A percentile compares a stretch with the other conserved stretches of the same genome.
phyloP scores from a whole-genome alignment of 1,140 invertebrate genomes.

The Holotrichia oblita region DNA sequence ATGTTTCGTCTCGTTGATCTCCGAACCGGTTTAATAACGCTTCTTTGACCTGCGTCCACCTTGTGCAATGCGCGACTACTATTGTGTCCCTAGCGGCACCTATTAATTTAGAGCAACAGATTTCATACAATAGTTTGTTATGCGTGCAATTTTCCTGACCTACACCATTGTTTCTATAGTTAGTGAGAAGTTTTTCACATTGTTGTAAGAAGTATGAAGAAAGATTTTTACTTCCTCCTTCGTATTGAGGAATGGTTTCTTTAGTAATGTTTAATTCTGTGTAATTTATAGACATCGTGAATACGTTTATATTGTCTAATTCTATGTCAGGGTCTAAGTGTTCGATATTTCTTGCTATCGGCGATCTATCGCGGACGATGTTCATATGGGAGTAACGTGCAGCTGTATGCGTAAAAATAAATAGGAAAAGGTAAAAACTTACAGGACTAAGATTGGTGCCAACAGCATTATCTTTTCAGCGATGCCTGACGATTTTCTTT shows the following conservation, averaged over 20 bases:
- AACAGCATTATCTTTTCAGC: too few species aligned
- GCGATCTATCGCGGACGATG: too few species aligned
- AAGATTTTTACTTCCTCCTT: constrained; percentile 8
- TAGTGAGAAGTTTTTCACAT: constrained; percentile 39
- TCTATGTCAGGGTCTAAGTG: too few species aligned
- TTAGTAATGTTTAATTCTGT: constrained; percentile 36
- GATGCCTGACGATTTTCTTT: too few species aligned
- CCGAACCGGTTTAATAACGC: constrained; percentile 43
- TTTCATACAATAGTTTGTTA: constrained; percentile 41
- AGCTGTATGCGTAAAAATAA: too few species aligned
- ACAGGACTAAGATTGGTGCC: too few species aligned
- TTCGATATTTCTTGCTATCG: too few species aligned
- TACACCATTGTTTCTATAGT: constrained; percentile 11
- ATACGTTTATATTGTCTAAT: too few species aligned
- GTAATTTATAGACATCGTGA: too few species aligned
- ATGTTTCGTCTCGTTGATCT: constrained; percentile 45
- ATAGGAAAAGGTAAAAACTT: too few species aligned
- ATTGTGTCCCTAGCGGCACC: constrained; percentile 43
- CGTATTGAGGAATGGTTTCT: constrained; percentile 30
- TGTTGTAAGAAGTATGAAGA: too few species aligned
- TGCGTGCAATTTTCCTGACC: constrained; percentile 40
- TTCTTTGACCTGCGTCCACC: constrained; percentile 40
- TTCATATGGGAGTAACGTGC: too few species aligned
- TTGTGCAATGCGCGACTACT: constrained; percentile 42
- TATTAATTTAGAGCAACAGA: constrained; percentile 43